Conservation (phyloP, 2,113 vertebrate species). For the Myotis lucifugus region DNA sequence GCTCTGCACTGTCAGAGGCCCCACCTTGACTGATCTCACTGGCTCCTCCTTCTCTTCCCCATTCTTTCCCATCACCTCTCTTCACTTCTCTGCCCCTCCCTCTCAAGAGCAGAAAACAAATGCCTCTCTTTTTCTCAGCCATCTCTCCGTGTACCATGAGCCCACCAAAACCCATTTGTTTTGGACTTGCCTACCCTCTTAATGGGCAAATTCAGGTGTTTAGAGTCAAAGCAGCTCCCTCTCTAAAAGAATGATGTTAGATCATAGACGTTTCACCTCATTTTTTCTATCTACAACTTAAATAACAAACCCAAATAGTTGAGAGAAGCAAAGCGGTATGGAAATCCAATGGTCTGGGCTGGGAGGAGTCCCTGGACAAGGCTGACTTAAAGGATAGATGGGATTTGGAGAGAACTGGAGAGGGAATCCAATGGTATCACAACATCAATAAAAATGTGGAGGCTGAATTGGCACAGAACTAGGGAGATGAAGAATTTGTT, state of each 20-base stretch:
- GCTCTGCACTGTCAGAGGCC: background rate
- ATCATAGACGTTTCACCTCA: background rate
- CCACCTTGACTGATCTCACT: background rate
- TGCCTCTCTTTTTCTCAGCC: background rate
- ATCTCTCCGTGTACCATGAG: background rate
- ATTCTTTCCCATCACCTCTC: background rate
- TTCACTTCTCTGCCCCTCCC: background rate
- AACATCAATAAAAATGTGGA: background rate
- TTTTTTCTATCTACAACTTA: slow-evolving; percentile 34
- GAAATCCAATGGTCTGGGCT: background rate
- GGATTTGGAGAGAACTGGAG: background rate
- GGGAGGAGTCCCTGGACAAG: background rate
- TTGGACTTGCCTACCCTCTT: background rate
- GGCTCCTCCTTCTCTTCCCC: background rate
- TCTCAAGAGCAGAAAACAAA: background rate
- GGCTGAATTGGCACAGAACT: background rate
- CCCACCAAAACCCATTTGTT: background rate
- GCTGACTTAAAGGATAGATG: background rate
- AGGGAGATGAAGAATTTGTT: background rate
- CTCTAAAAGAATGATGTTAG: background rate
- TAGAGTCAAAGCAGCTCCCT: background rate
- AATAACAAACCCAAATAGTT: background rate
- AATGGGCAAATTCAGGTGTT: background rate
- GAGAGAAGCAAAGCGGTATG: background rate
- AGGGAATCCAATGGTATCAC: background rate